These are phyloP conservation scores for Scophthalmus maximus DNA, from an alignment of 2,113 vertebrate species.

Conservation along the genomic window DNA sequence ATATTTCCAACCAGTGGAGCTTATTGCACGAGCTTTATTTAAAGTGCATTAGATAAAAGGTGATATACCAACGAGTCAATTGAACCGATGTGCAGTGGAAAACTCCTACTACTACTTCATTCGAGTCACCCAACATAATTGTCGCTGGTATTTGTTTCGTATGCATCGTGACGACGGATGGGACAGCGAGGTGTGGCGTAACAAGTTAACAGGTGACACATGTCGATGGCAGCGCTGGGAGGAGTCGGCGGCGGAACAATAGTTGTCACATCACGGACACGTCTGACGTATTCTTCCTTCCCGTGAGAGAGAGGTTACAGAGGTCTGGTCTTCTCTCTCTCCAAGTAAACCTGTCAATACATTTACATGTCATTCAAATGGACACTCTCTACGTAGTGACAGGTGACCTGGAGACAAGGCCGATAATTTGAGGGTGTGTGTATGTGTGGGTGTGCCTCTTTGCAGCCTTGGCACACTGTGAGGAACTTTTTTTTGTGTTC, in stretches of 20 bases:
- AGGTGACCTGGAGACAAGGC: not conserved
- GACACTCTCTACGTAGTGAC: too few relatives aligned
- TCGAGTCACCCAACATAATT: too few relatives aligned
- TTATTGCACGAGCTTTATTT: not conserved
- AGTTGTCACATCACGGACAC: not conserved
- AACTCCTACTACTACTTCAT: too few relatives aligned
- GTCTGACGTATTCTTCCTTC: constrained; percentile 3
- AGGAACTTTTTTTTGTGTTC: not conserved
- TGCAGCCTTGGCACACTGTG: not conserved
- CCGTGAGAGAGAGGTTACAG: not conserved
- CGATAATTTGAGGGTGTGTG: not conserved
- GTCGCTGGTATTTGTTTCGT: not conserved
- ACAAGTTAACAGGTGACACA: constrained; percentile 22
- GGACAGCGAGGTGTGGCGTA: constrained; percentile 27
- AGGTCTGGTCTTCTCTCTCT: not conserved
- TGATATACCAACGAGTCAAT: not conserved
- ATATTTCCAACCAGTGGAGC: not conserved
- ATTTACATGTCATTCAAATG: too few relatives aligned
- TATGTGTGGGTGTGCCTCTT: not conserved
- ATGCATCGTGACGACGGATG: not conserved
- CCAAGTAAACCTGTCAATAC: not conserved
- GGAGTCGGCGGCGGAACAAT: constrained; percentile 21
- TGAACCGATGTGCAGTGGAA: not conserved
- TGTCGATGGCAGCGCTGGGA: constrained; percentile 7
- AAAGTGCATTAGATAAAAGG: not conserved